phyloP scores from a whole-genome alignment of 64 coral and sea anemone species.

The Montipora capricornis region DNA sequence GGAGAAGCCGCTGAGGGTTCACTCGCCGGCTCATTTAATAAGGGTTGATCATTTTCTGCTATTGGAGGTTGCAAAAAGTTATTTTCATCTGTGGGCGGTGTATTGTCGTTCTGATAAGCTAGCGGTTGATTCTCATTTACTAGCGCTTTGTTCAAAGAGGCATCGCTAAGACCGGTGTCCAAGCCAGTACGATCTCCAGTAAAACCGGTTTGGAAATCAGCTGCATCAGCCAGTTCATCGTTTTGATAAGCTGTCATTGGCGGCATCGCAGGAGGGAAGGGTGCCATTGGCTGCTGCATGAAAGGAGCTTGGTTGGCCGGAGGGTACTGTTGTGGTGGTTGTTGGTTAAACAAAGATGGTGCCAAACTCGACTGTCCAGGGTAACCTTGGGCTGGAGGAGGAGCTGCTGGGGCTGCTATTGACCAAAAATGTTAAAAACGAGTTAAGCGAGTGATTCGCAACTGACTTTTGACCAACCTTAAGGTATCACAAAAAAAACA shows the following conservation, averaged over 20 bases:
- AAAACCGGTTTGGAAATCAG: background rate
- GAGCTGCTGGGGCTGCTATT: background rate
- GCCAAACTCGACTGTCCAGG: background rate
- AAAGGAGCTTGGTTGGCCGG: background rate
- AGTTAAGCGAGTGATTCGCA: no score
- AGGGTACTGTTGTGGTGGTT: slow-evolving; percentile 8
- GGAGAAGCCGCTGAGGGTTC: slow-evolving; percentile 8
- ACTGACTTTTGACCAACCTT: no score
- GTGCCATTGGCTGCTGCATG: slow-evolving; percentile 13
- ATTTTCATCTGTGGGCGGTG: slow-evolving; percentile 22
- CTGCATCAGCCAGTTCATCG: slow-evolving; percentile 38
- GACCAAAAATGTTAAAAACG: background rate
- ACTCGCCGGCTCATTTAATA: background rate
- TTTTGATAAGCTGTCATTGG: slow-evolving; percentile 51
- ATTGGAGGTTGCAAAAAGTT: slow-evolving; percentile 5
- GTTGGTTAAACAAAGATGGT: slow-evolving; percentile 29
- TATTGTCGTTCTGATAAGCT: slow-evolving; percentile 16
- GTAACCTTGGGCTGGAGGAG: background rate
- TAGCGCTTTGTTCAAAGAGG: background rate
- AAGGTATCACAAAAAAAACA: no score
- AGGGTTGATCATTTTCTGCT: slow-evolving; percentile 13
- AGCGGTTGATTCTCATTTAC: slow-evolving; percentile 32
- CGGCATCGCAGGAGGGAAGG: background rate
- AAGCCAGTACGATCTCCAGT: background rate
- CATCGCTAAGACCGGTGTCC: slow-evolving; percentile 15